Evolutionary conservation across 2,113 vertebrate genomes (phyloP).

Genomic region (Propithecus coquereli): DNA sequence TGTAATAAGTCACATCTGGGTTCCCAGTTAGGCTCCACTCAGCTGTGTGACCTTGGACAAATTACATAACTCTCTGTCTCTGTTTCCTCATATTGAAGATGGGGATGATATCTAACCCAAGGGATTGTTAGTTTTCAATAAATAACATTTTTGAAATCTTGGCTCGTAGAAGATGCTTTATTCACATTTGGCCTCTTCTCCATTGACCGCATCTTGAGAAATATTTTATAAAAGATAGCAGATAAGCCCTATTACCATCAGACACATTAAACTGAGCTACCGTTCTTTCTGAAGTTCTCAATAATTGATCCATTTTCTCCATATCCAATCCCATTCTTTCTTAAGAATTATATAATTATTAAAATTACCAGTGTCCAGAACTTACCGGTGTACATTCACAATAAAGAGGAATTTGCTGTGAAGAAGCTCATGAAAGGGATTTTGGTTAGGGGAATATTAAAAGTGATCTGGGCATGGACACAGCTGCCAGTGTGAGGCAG

Average conservation of each 20-base stretch:
- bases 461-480: rapidly evolving
- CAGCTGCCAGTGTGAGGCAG: background rate
- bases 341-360: background rate
- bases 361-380: background rate
- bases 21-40: background rate
- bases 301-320: background rate
- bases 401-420: background rate
- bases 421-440: background rate
- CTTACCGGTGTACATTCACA: background rate
- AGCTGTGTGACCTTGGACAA: background rate
- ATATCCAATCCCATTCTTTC: background rate
- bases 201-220: background rate
- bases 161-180: background rate
- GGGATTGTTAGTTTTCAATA: background rate
- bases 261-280: background rate
- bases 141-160: background rate
- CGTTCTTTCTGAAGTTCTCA: background rate
- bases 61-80: background rate
- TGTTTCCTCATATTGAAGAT: background rate
- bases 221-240: constrained; percentile 15
- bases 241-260: background rate
- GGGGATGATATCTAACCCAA: background rate
- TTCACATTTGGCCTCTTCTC: background rate
- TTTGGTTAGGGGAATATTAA: background rate
- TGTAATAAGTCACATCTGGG: constrained; percentile 12